Evolutionary conservation across 2,113 vertebrate genomes (phyloP).

Genomic region (Climacteris rufus): DNA sequence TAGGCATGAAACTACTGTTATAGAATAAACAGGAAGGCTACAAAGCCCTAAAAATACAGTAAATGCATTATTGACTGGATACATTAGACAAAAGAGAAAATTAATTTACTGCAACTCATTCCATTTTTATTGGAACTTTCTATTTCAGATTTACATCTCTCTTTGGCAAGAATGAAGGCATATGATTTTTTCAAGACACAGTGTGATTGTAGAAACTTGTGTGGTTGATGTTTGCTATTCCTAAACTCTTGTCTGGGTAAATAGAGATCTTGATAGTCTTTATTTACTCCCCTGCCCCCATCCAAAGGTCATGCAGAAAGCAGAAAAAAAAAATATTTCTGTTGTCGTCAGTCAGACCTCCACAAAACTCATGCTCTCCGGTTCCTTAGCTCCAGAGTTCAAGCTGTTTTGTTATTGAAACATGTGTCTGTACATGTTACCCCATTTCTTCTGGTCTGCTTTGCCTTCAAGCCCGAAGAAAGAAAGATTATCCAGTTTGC

Average conservation of each 20-base stretch:
- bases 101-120: background rate
- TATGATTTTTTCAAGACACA: background rate
- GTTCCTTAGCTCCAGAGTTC: background rate
- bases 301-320: background rate
- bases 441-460: background rate
- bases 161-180: background rate
- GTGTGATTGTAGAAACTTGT: background rate
- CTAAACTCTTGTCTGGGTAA: background rate
- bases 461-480: background rate
- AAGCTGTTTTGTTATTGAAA: background rate
- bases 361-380: background rate
- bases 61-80: background rate
- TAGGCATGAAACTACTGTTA: background rate
- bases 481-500: background rate
- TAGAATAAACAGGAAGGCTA: background rate
- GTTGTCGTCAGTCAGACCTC: background rate
- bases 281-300: background rate
- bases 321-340: background rate
- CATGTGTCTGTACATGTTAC: background rate
- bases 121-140: background rate
- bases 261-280: background rate
- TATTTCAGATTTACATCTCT: background rate
- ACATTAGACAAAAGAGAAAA: background rate
- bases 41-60: background rate
- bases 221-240: background rate